Percentiles rank a stretch among this genome's conserved stretches.
Conservation (phyloP, 2,888 invertebrate genomes). For the Thymelicus sylvestris region DNA sequence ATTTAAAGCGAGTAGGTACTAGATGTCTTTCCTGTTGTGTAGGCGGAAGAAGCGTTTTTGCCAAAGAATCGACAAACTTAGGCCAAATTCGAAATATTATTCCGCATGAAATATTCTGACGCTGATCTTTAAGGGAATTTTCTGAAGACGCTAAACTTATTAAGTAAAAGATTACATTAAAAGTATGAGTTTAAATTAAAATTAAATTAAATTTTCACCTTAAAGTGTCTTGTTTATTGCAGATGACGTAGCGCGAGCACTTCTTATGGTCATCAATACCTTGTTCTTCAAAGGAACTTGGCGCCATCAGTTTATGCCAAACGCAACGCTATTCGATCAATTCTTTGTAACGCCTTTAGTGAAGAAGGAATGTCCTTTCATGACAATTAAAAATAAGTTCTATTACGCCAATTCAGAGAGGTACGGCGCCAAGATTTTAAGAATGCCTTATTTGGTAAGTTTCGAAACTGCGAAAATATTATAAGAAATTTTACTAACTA, state of each 20-base stretch:
- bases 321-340: conserved; percentile 81
- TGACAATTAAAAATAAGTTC: conserved; percentile 88
- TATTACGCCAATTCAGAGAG: conserved; percentile 86
- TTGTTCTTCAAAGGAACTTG: conserved; percentile 93
- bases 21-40: too few species aligned
- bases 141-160: too few species aligned
- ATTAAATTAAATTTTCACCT: background rate
- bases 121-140: too few species aligned
- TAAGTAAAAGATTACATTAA: too few species aligned
- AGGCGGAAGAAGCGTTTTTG: too few species aligned
- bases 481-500: too few species aligned
- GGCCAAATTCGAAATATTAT: too few species aligned
- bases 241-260: conserved; percentile 86
- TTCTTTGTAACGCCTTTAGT: conserved; percentile 85
- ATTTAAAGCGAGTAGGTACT: too few species aligned
- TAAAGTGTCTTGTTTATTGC: conserved; percentile 43
- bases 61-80: too few species aligned
- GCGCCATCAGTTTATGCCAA: conserved; percentile 88
- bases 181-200: background rate
- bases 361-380: conserved; percentile 84
- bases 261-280: conserved; percentile 89
- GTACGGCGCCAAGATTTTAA: conserved; percentile 88
- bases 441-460: conserved; percentile 89
- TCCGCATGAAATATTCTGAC: too few species aligned
- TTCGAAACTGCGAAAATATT: too few species aligned